Conservation (phyloP, 2,888 invertebrate species). For the Heliconius aoede region DNA sequence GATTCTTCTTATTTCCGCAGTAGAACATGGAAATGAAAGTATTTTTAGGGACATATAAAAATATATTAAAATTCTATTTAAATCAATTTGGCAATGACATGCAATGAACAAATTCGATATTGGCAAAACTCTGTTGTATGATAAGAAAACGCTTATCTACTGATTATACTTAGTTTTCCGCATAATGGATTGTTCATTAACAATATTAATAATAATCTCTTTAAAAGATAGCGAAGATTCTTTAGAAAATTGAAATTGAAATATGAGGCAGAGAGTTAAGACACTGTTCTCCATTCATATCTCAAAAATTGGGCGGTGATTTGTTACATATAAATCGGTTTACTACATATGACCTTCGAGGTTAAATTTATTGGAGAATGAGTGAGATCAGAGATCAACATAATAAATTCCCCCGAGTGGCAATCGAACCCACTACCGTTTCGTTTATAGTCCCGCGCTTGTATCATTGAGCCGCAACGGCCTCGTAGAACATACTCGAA, state of each 20-base stretch:
- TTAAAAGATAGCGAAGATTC: background rate
- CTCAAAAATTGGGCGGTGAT: too few relatives aligned
- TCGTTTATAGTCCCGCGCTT: too few relatives aligned
- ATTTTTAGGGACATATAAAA: too few relatives aligned
- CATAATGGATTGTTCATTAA: background rate
- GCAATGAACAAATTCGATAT: background rate
- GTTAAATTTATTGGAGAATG: background rate
- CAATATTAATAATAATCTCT: background rate
- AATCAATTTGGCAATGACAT: background rate
- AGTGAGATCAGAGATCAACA: background rate
- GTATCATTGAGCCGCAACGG: too few relatives aligned
- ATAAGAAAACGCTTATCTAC: conserved; percentile 4
- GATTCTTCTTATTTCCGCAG: too few relatives aligned
- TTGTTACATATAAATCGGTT: background rate
- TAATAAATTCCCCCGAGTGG: too few relatives aligned
- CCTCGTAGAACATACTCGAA: too few relatives aligned
- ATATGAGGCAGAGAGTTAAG: too few relatives aligned
- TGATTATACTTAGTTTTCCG: conserved; percentile 2
- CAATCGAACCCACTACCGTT: too few relatives aligned
- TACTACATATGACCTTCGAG: background rate
- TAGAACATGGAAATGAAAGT: too few relatives aligned
- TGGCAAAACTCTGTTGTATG: background rate
- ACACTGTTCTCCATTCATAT: too few relatives aligned
- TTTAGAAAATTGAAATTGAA: too few relatives aligned
- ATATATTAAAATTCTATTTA: background rate